Conservation (phyloP, 2,113 vertebrate genomes). For the Numenius arquata region DNA sequence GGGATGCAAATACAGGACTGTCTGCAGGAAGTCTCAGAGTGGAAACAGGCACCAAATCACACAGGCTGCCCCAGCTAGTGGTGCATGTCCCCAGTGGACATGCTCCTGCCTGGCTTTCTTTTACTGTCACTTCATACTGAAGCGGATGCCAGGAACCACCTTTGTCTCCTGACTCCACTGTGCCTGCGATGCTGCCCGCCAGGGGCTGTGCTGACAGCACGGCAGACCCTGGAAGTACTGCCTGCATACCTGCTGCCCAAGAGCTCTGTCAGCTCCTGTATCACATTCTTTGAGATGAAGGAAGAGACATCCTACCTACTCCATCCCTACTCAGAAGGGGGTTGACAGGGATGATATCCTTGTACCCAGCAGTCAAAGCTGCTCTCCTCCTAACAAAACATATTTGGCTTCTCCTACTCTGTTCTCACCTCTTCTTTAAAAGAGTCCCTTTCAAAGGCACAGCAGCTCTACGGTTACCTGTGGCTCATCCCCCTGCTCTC, state of each 20-base stretch:
- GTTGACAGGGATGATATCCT: background rate
- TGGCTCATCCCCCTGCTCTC: background rate
- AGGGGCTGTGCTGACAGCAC: background rate
- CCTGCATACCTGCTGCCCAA: background rate
- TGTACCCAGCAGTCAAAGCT: background rate
- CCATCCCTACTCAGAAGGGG: background rate
- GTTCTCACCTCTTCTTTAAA: background rate
- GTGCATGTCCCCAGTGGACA: background rate
- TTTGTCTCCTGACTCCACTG: background rate
- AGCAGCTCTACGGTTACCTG: background rate
- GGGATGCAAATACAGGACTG: background rate
- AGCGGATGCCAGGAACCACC: background rate
- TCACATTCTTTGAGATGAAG: background rate
- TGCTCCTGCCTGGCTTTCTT: background rate
- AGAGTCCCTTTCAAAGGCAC: background rate
- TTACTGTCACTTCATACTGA: background rate
- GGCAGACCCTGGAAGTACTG: background rate
- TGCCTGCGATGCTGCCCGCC: fast-evolving
- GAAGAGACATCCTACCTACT: background rate
- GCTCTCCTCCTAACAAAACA: background rate
- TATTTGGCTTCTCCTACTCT: background rate
- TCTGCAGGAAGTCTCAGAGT: background rate
- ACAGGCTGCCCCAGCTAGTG: background rate
- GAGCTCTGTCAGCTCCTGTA: background rate
- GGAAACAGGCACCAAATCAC: background rate